Conservation (phyloP, 2,888 invertebrate genomes). For the Netelia inedita region DNA sequence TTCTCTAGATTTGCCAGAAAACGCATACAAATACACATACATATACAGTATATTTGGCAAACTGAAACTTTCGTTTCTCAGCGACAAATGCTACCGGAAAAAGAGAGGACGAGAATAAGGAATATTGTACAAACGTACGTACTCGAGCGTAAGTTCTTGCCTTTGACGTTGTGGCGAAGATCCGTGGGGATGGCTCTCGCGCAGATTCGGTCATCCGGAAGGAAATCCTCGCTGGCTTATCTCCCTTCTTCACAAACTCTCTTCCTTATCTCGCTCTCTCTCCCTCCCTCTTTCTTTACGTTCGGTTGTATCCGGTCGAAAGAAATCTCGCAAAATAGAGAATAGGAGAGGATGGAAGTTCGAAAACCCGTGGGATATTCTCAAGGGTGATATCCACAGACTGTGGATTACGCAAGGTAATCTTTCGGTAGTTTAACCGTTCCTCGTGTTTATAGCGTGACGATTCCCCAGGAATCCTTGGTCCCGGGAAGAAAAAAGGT, state of each 20-base stretch:
- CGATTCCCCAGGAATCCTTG: background rate
- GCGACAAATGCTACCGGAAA: background rate
- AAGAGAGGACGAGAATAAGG: conserved; percentile 54
- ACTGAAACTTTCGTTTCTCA: conserved; percentile 34
- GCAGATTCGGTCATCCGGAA: conserved; percentile 61
- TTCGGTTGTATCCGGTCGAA: conserved; percentile 42
- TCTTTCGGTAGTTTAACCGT: conserved; percentile 44
- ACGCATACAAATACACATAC: conserved; percentile 7
- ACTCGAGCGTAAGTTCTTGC: conserved; percentile 61
- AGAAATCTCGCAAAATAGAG: conserved; percentile 43
- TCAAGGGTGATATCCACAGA: conserved; percentile 49
- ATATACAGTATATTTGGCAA: conserved; percentile 35
- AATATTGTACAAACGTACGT: conserved; percentile 53
- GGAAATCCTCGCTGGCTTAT: conserved; percentile 57
- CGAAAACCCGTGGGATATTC: conserved; percentile 51
- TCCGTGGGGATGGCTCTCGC: conserved; percentile 22
- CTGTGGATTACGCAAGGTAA: conserved; percentile 66
- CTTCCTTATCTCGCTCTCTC: conserved; percentile 34
- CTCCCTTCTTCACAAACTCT: conserved; percentile 12
- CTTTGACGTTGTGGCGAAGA: conserved; percentile 16
- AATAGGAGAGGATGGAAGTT: conserved; percentile 14
- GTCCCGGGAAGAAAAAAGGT: conserved; percentile 1
- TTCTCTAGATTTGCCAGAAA: conserved; percentile 46
- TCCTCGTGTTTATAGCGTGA: background rate
- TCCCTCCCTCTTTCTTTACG: background rate